Evolutionary conservation across 1,140 invertebrate species (phyloP).

Genomic region (Rhizoglyphus robini): DNA sequence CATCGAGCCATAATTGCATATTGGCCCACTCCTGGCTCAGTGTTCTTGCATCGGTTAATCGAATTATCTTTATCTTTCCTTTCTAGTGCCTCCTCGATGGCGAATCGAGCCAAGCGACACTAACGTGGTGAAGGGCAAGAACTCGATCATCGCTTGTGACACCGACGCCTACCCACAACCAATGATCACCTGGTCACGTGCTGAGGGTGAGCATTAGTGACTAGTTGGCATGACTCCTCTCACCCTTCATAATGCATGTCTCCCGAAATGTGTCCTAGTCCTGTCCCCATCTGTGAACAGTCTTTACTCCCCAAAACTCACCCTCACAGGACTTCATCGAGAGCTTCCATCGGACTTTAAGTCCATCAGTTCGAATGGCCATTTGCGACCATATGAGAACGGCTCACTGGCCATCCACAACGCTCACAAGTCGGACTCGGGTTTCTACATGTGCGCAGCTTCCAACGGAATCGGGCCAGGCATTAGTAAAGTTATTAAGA

Average conservation of each 20-base stretch:
- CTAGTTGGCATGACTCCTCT: no score
- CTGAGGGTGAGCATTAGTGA: slow-evolving; percentile 27
- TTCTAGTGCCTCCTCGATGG: slow-evolving; percentile 42
- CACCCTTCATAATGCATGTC: no score
- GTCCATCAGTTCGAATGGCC: slow-evolving; percentile 27
- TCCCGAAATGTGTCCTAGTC: no score
- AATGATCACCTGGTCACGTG: slow-evolving; percentile 36
- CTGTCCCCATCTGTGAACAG: neutral
- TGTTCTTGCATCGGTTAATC: neutral
- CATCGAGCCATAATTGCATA: neutral
- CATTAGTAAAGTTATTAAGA: slow-evolving; percentile 45
- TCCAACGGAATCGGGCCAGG: slow-evolving; percentile 89
- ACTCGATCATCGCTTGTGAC: slow-evolving; percentile 35
- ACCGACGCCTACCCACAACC: slow-evolving; percentile 37
- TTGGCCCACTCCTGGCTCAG: neutral
- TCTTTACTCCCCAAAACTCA: neutral
- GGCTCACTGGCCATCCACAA: slow-evolving; percentile 39
- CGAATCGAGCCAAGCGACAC: slow-evolving; percentile 35
- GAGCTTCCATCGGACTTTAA: slow-evolving; percentile 27
- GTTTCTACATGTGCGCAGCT: slow-evolving; percentile 68
- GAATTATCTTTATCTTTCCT: neutral
- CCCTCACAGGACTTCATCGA: slow-evolving; percentile 2
- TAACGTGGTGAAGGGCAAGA: slow-evolving; percentile 32
- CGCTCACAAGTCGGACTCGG: slow-evolving; percentile 37
- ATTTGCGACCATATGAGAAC: slow-evolving; percentile 35